Evolutionary conservation across 2,888 invertebrate genomes (phyloP).

Genomic region (Chrysodeixis includens): DNA sequence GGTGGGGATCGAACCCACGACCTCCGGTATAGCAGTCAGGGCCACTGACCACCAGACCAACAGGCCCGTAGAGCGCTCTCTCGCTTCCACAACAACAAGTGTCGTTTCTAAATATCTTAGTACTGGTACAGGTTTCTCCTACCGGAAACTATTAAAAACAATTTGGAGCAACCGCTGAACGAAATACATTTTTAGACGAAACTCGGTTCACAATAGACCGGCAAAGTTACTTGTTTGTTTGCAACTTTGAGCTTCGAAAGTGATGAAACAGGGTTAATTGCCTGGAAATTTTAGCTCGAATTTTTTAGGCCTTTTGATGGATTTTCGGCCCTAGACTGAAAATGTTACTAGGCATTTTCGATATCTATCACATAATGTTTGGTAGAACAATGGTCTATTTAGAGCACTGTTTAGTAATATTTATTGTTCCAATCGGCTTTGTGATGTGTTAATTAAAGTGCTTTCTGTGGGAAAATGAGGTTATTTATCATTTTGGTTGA

Average conservation of each 20-base stretch:
- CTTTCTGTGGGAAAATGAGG: no score
- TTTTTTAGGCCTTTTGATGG: neutral
- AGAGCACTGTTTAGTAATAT: no score
- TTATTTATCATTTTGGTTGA: no score
- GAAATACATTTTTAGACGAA: slow-evolving; percentile 3
- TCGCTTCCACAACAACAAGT: neutral
- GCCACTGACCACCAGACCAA: no score
- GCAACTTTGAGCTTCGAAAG: slow-evolving; percentile 15
- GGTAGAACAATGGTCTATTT: neutral
- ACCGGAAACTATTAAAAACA: slow-evolving; percentile 8
- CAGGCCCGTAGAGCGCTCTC: no score
- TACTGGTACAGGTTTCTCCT: neutral
- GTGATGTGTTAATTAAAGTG: no score
- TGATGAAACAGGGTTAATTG: slow-evolving; percentile 3
- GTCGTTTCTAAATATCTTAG: neutral
- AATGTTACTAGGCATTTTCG: neutral
- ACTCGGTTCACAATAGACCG: slow-evolving; percentile 6
- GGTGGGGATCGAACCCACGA: no score
- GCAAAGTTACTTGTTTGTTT: slow-evolving; percentile 21
- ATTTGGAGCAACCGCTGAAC: neutral
- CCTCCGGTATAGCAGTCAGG: no score
- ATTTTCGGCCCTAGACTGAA: neutral
- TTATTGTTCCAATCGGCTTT: no score
- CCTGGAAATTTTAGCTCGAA: neutral
- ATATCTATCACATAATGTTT: no score